Percentiles rank a stretch among this genome's conserved stretches.
Conservation (phyloP, 1,140 invertebrate species). For the Ceratina australensis region DNA sequence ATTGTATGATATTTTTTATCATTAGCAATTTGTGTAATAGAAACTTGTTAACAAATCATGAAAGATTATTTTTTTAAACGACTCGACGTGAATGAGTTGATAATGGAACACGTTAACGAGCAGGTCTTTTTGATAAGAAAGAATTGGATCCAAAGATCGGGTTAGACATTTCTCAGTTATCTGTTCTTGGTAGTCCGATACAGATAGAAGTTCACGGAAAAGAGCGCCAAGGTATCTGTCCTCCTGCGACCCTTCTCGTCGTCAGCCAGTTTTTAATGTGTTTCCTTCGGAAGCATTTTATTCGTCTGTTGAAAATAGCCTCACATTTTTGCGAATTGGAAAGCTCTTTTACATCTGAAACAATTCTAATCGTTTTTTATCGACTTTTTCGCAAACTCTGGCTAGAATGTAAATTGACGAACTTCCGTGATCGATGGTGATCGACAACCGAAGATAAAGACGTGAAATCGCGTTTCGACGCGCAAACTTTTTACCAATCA, state of each 20-base stretch:
- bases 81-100: no score
- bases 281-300: not conserved
- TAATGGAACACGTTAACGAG: constrained; percentile 37
- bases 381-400: no score
- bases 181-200: constrained; percentile 55
- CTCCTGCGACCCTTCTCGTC: constrained; percentile 5
- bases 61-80: no score
- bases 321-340: no score
- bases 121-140: not conserved
- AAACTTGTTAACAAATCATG: no score
- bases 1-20: no score
- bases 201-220: constrained; percentile 60
- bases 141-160: constrained; percentile 43
- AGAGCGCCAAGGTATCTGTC: constrained; percentile 18
- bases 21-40: no score
- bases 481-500: constrained; percentile 43
- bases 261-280: constrained; percentile 9
- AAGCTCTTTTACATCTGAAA: no score
- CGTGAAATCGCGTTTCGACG: constrained; percentile 42
- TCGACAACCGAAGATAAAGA: constrained; percentile 37
- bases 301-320: not conserved
- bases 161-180: constrained; percentile 54
- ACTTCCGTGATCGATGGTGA: constrained; percentile 27
- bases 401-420: not conserved
- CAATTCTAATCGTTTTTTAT: no score